Conservation (phyloP, 2,888 invertebrate species). For the Cosmia trapezina region DNA sequence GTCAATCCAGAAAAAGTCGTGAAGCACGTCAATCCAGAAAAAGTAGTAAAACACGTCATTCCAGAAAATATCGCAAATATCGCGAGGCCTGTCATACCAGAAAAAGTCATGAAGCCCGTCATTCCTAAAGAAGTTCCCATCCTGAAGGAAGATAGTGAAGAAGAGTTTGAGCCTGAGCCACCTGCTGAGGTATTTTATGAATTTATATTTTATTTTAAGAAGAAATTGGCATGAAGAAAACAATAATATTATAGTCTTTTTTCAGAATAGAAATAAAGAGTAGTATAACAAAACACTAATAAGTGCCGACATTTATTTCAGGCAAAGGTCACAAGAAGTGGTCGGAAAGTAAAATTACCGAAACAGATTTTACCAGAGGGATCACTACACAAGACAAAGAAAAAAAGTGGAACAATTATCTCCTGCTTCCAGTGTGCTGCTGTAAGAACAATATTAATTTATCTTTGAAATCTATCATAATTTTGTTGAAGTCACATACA, state of each 20-base stretch:
- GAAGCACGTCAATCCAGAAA: conserved; percentile 17
- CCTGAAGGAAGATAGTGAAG: conserved; percentile 56
- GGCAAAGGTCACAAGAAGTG: conserved; percentile 85
- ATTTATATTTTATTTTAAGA: conserved; percentile 6
- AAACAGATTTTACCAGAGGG: conserved; percentile 78
- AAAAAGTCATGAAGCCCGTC: conserved; percentile 23
- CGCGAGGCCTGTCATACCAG: neutral
- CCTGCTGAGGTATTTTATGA: conserved; percentile 52
- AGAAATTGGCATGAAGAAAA: neutral
- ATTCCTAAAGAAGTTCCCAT: conserved; percentile 50
- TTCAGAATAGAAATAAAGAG: conserved; percentile 2
- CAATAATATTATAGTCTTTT: neutral
- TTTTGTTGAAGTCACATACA: neutral
- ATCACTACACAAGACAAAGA: conserved; percentile 77
- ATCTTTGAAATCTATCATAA: neutral
- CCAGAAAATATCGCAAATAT: conserved; percentile 19
- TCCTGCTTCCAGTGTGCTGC: conserved; percentile 82
- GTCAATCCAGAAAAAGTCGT: conserved; percentile 1
- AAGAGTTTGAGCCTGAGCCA: conserved; percentile 58
- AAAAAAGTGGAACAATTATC: conserved; percentile 74
- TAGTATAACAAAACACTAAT: neutral
- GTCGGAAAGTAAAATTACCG: conserved; percentile 83
- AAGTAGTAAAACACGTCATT: neutral
- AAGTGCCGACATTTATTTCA: conserved; percentile 61
- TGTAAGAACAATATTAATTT: conserved; percentile 70